These are phyloP conservation scores for Andrena fulva DNA, from an alignment of 2,888 invertebrate genomes.

Conservation along the genomic window DNA sequence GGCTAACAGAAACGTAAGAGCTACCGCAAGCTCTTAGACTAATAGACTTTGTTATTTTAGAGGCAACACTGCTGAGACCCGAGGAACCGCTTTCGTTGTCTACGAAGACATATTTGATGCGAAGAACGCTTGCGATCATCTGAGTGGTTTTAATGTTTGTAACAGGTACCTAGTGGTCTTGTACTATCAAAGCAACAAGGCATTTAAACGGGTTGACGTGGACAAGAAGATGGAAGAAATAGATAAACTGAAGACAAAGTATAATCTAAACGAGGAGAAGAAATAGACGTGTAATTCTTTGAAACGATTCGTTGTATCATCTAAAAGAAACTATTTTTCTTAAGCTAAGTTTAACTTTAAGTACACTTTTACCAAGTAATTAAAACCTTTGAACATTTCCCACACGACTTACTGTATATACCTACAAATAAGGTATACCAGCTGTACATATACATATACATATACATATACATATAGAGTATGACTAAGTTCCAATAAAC, in stretches of 20 bases:
- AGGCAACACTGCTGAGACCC: slow-evolving; percentile 98
- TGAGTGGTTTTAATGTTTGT: slow-evolving; percentile 99
- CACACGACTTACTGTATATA: background rate
- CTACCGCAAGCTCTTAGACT: background rate
- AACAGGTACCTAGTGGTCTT: slow-evolving; percentile 99
- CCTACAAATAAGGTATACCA: slow-evolving; percentile 5
- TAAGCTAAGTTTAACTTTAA: background rate
- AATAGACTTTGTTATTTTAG: slow-evolving; percentile 85
- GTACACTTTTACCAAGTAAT: background rate
- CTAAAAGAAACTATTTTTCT: no score
- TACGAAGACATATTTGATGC: slow-evolving; percentile 99
- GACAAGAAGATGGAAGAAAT: slow-evolving; percentile 98
- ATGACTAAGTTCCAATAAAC: slow-evolving; percentile 20
- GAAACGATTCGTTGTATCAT: background rate
- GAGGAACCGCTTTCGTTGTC: slow-evolving; percentile 99
- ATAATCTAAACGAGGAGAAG: slow-evolving; percentile 85
- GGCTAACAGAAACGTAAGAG: background rate
- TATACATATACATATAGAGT: background rate
- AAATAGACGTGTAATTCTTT: slow-evolving; percentile 68
- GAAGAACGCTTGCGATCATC: slow-evolving; percentile 99
- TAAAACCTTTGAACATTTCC: background rate
- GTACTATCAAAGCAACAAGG: slow-evolving; percentile 98
- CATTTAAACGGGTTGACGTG: slow-evolving; percentile 97
- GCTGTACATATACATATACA: slow-evolving; percentile 11
- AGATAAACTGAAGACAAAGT: slow-evolving; percentile 97